These are phyloP conservation scores for Adelosebastes latens DNA, from an alignment of 2,797 vertebrate species.

Conservation along the genomic window DNA sequence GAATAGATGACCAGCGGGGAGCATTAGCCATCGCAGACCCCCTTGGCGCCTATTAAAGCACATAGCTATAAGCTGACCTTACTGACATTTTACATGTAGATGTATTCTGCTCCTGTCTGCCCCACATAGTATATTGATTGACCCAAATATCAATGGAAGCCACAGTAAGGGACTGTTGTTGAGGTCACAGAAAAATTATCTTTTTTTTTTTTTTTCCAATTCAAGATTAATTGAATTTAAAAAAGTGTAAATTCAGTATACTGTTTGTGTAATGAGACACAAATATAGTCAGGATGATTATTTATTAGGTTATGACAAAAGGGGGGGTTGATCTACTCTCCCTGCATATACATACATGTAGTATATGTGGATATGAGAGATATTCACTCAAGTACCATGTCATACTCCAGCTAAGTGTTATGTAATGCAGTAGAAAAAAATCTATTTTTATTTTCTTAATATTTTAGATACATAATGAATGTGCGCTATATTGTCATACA, in stretches of 20 bases:
- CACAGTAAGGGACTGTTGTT: not conserved
- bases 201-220: not conserved
- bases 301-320: not conserved
- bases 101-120: constrained; percentile 55
- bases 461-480: not conserved
- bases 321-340: not conserved
- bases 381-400: too few species aligned
- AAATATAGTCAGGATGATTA: not conserved
- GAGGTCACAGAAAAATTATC: not conserved
- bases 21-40: not conserved
- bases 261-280: not conserved
- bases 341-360: too few species aligned
- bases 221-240: not conserved
- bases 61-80: constrained; percentile 29
- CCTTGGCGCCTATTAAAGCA: constrained; percentile 24
- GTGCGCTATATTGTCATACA: not conserved
- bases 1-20: constrained; percentile 30
- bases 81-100: constrained; percentile 50
- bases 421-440: not conserved
- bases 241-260: not conserved
- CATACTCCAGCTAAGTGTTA: too few species aligned
- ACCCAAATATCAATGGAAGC: constrained; percentile 28
- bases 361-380: too few species aligned
- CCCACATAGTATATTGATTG: constrained; percentile 43
- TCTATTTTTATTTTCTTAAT: not conserved